Base-by-base conservation (phyloP, 2,888 invertebrate species). In the Cephus pygmeus region DNA sequence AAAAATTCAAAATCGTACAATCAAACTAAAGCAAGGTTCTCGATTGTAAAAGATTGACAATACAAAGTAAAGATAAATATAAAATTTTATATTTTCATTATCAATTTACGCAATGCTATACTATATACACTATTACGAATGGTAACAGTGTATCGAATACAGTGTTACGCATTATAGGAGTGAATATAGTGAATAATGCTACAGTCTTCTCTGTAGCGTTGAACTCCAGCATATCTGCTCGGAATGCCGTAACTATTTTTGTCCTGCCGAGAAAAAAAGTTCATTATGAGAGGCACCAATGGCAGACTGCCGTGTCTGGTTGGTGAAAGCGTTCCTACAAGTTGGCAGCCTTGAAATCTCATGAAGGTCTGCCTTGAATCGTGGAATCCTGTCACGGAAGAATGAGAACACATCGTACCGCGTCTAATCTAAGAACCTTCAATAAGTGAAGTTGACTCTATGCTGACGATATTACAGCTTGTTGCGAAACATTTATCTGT, bases 341-440 rank as follows among this genome's bases (percentile, higher is more conserved):
- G 56, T 23, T 6, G 56, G 56, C 9, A 56, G 56, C 56, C 56
- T 56, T 56, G 56, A 56, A 56, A 23, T 56, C 56, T 0, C 23
- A 23, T 1, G 56, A 56, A 56, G 56, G 56, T 56, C 56, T 31
- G 71, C 33, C 71, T 71, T 71, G 31, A 71, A 30, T 71, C 12
- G 12, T 31, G 30, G 33, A 71, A 71, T 34, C 12, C 71, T 31
- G 71, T 71, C 71, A 71, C 71, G 71, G 71, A 71, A 71, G 71
- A 71, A 71, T 31, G 71, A 71, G 33, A 71, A 34, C 71, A 56
- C 56, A 23, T 56, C 23, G 9, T 56, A 56, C 23, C 56, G 56
- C 2, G 23, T 56, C 56, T 56, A 56, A 56, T 23, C 1, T 23
- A 56, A 23, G 2, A 23, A 9, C 56, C 56, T 56, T 56, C 15